phyloP scores from a whole-genome alignment of 2,888 invertebrate species.

The Sphaerophoria taeniata region DNA sequence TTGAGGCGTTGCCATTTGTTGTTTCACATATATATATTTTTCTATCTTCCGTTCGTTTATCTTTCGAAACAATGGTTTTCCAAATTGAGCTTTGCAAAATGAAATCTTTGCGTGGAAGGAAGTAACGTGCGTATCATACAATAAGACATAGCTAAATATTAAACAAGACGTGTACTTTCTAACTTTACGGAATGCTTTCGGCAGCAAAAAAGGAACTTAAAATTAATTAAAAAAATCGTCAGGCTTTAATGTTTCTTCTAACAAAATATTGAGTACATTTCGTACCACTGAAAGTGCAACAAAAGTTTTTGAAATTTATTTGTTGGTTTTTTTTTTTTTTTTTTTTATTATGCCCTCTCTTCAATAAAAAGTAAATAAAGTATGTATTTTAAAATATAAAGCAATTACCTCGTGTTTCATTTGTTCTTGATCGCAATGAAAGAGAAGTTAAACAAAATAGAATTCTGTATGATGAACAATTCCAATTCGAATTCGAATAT shows the following conservation, averaged over 20 bases:
- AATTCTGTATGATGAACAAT: too few species aligned
- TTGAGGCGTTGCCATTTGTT: conserved; percentile 77
- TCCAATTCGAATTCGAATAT: too few species aligned
- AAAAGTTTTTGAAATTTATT: conserved; percentile 14
- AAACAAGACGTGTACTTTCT: conserved; percentile 38
- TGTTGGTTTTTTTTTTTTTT: conserved; percentile 17
- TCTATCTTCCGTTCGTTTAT: too few species aligned
- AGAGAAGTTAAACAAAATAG: too few species aligned
- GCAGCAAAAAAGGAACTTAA: conserved; percentile 7
- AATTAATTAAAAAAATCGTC: conserved; percentile 9
- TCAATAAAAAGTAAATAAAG: conserved; percentile 31
- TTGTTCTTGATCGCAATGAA: too few species aligned
- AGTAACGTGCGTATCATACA: conserved; percentile 2
- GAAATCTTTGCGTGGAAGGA: conserved; percentile 41
- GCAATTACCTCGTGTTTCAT: too few species aligned
- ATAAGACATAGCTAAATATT: conserved; percentile 13
- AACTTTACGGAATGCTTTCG: conserved; percentile 19
- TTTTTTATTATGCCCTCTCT: conserved; percentile 39
- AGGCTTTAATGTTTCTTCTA: conserved; percentile 8
- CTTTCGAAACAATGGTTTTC: too few species aligned
- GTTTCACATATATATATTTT: background rate
- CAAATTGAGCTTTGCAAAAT: conserved; percentile 39
- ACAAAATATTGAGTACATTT: conserved; percentile 12
- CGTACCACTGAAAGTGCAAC: conserved; percentile 38
- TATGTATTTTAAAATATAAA: conserved; percentile 47